Evolutionary conservation across 1,140 invertebrate genomes (phyloP), one percentile per base, ranked within the genome.

Genomic region (Euwallacea similis): DNA sequence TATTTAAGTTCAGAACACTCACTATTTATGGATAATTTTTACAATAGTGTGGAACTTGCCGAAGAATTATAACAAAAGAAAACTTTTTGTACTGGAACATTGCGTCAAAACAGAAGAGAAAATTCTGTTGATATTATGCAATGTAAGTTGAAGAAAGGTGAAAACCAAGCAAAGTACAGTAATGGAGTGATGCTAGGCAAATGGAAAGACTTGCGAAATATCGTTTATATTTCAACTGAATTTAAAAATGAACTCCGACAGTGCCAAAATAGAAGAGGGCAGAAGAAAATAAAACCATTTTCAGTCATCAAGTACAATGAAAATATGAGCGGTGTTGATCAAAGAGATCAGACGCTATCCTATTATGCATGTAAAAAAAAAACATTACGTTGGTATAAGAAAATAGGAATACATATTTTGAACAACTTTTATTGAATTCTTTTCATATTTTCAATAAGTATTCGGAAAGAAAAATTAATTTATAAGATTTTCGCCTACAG

Each of bases 1-100:
- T 64, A 79, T 67, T 73, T 81, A 15, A 54, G 77, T 75, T 75
- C 69, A 53, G 79, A 79, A n/a, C 80, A 83, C 69, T 72, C 78
- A 10, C 10, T 85, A 2, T 80, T 76, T 60, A 80, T 81, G 7
- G 82, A 84, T 62, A 83, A 84, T 73, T 84, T 76, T 67, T 84
- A 84, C 68, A 84, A 81, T 21, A 79, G 73, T 58, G 69, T 79
- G 33, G 65, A 74, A 16, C 73, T 85, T 13, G 79, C 80, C 3
- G 9, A 74, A 15, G 73, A 79, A 69, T 73, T 85, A 13, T 70
- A 80, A 21, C 63, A 11, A 73, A 73, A 58, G n/a, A 74, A 79
- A 7, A 83, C 80, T 7, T 76, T 81, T 73, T 72, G 78, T 16
- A 74, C 78, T 6, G 81, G 80, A 55, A 80, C 80, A 53, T 60